Evolutionary conservation across 2,888 invertebrate genomes (phyloP).

Genomic region (Eupithecia abbreviata): DNA sequence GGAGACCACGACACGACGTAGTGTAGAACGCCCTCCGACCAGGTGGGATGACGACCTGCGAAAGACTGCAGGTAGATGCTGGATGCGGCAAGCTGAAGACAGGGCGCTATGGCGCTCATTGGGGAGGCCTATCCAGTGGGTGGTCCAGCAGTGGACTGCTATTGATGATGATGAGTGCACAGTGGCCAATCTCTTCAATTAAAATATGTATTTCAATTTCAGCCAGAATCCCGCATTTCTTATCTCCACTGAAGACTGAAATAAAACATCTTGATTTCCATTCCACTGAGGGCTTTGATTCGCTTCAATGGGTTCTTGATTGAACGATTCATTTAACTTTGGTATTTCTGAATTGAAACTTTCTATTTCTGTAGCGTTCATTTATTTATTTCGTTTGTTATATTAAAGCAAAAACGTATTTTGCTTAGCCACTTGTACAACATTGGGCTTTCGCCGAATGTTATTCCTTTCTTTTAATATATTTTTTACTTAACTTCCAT

Average conservation of each 20-base stretch:
- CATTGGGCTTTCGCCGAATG: neutral
- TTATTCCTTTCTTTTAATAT: neutral
- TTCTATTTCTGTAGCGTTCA: slow-evolving; percentile 20
- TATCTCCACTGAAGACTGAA: slow-evolving; percentile 15
- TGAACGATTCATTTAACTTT: slow-evolving; percentile 16
- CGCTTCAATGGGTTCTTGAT: slow-evolving; percentile 20
- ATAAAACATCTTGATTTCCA: slow-evolving; percentile 22
- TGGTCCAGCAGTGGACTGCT: too few relatives aligned
- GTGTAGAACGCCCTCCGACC: too few relatives aligned
- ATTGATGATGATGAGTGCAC: neutral
- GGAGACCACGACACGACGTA: too few relatives aligned
- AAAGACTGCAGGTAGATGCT: too few relatives aligned
- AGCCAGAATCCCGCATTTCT: slow-evolving; percentile 1
- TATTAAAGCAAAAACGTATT: neutral
- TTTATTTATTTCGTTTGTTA: slow-evolving; percentile 7
- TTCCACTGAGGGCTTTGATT: slow-evolving; percentile 10
- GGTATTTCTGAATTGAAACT: slow-evolving; percentile 13
- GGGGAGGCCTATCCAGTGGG: too few relatives aligned
- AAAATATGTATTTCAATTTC: neutral
- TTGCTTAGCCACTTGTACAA: neutral
- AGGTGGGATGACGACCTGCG: too few relatives aligned
- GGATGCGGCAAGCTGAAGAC: too few relatives aligned
- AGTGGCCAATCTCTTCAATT: neutral
- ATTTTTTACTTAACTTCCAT: neutral
- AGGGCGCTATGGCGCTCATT: too few relatives aligned